Evolutionary conservation across 2,113 vertebrate species (phyloP), one percentile per base, ranked within the genome.

Genomic region (Catharus minimus): DNA sequence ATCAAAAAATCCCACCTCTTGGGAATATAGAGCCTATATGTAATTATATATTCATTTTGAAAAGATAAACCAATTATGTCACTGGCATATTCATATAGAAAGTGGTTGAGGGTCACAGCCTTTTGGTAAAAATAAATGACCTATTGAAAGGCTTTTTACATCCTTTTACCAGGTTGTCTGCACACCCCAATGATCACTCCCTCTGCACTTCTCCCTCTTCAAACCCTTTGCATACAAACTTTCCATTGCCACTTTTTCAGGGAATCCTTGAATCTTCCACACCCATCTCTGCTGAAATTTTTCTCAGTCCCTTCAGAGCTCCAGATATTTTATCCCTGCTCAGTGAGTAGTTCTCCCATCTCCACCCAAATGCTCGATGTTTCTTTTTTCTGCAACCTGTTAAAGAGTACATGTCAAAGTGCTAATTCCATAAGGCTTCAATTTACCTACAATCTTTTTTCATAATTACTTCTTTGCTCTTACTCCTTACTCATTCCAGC

Each of bases 361-460:
- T 64, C 9, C 33, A 92, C 12, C 1, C 17, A 50, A 28, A n/a
- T 1, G 1, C 79, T 52, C 28, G 36, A 1, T 44, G 19, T 28
- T 47, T 32, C 78, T 84, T 71, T 75, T 66, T 52, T 27, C 20
- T 65, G 8, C 28, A 67, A 5, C 13, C 20, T 68, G 46, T 39
- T 46, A 8, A 82, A 69, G 28, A 38, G 11, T 7, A 2, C 3
- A 0, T 10, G 3, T 5, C 10, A 2, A 20, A 41, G 22, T 58
- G 39, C 17, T 67, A 27, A 64, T 79, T 46, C 62, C 2, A 3
- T 30, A 73, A 71, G 4, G 19, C 20, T 81, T 85, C 27, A 11
- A 3, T 24, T 74, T 61, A 17, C 28, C 50, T 74, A 13, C 12
- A 77, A 77, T 62, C 3, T 55, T 75, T 62, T 62, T 38, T 73